Percentiles rank a stretch among this genome's conserved stretches.
Evolutionary conservation across 2,113 vertebrate species (phyloP).

Genomic region (Lethenteron camtschaticum): DNA sequence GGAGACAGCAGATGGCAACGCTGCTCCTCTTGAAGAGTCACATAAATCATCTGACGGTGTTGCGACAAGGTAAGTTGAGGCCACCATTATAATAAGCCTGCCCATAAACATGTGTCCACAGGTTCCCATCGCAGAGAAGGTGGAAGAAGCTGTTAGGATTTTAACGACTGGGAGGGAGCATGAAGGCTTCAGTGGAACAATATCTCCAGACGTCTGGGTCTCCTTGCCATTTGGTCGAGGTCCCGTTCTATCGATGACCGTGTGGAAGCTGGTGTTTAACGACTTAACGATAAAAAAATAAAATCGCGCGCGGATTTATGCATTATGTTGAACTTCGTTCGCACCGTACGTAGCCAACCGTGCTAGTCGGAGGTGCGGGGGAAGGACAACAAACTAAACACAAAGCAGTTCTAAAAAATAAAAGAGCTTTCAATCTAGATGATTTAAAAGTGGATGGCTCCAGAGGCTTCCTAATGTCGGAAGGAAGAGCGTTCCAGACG

Average conservation of each 20-base stretch:
- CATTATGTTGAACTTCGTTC: not conserved
- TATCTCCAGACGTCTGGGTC: not conserved
- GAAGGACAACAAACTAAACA: not conserved
- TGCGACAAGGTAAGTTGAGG: not conserved
- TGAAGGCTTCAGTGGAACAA: not conserved
- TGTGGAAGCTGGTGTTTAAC: not conserved
- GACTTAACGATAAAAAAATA: not conserved
- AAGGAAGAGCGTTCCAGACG: not conserved
- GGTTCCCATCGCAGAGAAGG: not conserved
- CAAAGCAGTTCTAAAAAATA: not conserved
- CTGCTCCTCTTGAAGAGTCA: not conserved
- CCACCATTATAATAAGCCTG: conserved; percentile 3
- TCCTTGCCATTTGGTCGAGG: not conserved
- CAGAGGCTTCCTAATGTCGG: not conserved
- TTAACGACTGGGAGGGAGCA: not conserved
- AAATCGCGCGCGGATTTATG: not conserved
- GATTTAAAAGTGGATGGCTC: not conserved
- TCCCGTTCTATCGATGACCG: not conserved
- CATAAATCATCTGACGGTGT: not conserved
- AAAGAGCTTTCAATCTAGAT: not conserved
- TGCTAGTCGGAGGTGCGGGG: not conserved
- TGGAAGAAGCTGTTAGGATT: not conserved
- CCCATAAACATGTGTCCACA: not conserved
- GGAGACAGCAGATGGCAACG: not conserved
- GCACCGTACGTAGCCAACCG: not conserved